phyloP scores from a whole-genome alignment of 2,113 vertebrate species.

The Strigops habroptila region DNA sequence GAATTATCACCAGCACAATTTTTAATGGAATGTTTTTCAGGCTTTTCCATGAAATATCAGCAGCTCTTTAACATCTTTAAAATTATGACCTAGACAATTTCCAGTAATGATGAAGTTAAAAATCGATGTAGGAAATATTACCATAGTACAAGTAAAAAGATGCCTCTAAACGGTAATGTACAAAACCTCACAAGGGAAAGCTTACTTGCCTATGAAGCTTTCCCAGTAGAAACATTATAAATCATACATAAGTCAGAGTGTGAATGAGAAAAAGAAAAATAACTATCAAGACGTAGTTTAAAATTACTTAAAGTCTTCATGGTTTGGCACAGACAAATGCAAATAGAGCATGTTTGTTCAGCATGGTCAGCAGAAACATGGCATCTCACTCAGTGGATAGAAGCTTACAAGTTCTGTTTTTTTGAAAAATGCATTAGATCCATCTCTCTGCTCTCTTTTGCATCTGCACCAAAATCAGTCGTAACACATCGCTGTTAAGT shows the following conservation, averaged over 20 bases:
- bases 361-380: background rate
- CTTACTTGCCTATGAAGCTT: slow-evolving; percentile 22
- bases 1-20: slow-evolving; percentile 19
- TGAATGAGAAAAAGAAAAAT: slow-evolving; percentile 32
- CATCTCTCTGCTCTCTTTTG: background rate
- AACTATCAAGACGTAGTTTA: slow-evolving; percentile 12
- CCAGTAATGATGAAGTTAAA: slow-evolving; percentile 28
- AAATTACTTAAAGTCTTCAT: background rate
- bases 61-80: slow-evolving; percentile 33
- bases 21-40: slow-evolving; percentile 23
- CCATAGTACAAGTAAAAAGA: slow-evolving; percentile 20
- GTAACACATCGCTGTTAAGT: background rate
- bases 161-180: background rate
- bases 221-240: slow-evolving; percentile 36
- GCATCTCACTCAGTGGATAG: background rate
- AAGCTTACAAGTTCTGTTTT: background rate
- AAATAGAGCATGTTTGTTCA: background rate
- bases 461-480: background rate
- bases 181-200: slow-evolving; percentile 4
- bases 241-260: slow-evolving; percentile 38
- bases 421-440: background rate
- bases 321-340: slow-evolving; percentile 23
- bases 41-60: slow-evolving; percentile 9
- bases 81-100: slow-evolving; percentile 38
- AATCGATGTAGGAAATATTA: slow-evolving; percentile 55